Evolutionary conservation across 2,113 vertebrate species (phyloP), one percentile per base, ranked within the genome.

Genomic region (Thamnaconus septentrionalis): DNA sequence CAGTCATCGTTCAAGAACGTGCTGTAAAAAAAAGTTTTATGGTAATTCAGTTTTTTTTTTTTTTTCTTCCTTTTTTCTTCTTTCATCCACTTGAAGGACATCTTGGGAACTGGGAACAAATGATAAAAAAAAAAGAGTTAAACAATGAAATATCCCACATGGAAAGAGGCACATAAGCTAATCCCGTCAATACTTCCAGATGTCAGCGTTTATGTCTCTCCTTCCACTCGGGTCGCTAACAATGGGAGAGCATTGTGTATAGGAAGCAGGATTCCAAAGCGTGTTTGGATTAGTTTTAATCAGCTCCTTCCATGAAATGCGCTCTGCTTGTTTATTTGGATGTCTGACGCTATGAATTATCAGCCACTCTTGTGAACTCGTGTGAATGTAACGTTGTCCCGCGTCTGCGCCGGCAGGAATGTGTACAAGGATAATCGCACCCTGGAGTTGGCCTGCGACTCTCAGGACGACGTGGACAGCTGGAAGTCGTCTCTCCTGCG

Each of bases 341-440:
- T 5, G 52, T 1, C 7, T 7, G 47, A 49, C 9, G 4, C 3
- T 49, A 9, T 12, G 4, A 2, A n/a, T 12, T 5, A n/a, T n/a
- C 11, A 4, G 11, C 18, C 4, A 1, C 4, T 12, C 1, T 5
- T 5, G 52, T 53, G 52, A 7, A 7, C 12, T 42, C 54, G 4
- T 7, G 12, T 53, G 5, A 12, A 60, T 11, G 44, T 5, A 5
- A 31, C 47, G 10, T 46, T 18, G 48, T 59, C 43, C 9, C 61
- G 57, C 79, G 56, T 61, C 50, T 1, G 51, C 47, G 41, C 66
- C 40, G 59, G 51, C 50, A 98, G 96, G 91, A 98, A 98, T 76
- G 96, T 98, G 80, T 98, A 98, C 88, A 98, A 98, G 91, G 96
- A 98, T 92, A 98, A 98, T 85, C 95, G 96, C 64, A 95, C 94